Conservation (phyloP, 2,888 invertebrate species). For the Lasioglossum leucozonium region DNA sequence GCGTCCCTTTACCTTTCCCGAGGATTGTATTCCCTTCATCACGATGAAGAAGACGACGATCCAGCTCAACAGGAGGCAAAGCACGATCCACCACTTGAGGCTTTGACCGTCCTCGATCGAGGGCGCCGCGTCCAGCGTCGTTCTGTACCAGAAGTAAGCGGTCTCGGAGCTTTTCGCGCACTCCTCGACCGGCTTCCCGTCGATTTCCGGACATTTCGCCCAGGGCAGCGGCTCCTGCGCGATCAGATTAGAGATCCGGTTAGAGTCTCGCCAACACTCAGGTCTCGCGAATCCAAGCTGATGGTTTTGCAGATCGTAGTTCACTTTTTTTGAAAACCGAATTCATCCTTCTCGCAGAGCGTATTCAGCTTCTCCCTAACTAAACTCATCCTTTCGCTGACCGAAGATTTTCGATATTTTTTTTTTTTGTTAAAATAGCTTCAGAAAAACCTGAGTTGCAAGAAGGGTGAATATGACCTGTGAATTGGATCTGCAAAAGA, state of each 20-base stretch:
- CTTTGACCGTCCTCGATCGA: slow-evolving; percentile 93
- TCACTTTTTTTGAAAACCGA: too few species aligned
- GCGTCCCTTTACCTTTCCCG: slow-evolving; percentile 90
- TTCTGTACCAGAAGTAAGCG: slow-evolving; percentile 96
- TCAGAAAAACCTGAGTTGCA: not conserved
- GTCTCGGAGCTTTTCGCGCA: slow-evolving; percentile 96
- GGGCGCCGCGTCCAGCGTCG: slow-evolving; percentile 94
- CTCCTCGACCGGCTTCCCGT: slow-evolving; percentile 90
- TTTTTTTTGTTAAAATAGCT: too few species aligned
- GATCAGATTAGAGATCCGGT: not conserved
- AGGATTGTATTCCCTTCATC: slow-evolving; percentile 98
- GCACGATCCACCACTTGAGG: slow-evolving; percentile 96
- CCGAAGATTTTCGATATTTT: too few species aligned
- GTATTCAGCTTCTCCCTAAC: too few species aligned
- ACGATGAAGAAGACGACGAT: slow-evolving; percentile 96
- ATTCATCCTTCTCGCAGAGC: too few species aligned
- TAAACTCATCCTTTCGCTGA: too few species aligned
- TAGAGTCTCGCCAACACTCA: not conserved
- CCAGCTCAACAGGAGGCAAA: slow-evolving; percentile 95
- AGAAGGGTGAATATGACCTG: too few species aligned
- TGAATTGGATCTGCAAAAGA: not conserved
- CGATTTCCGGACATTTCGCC: slow-evolving; percentile 91
- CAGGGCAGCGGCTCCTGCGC: slow-evolving; percentile 92
- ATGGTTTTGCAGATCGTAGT: not conserved
- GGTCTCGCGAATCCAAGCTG: not conserved